Evolutionary conservation across 1,140 invertebrate genomes (phyloP).

Genomic region (Campoletis sonorensis): DNA sequence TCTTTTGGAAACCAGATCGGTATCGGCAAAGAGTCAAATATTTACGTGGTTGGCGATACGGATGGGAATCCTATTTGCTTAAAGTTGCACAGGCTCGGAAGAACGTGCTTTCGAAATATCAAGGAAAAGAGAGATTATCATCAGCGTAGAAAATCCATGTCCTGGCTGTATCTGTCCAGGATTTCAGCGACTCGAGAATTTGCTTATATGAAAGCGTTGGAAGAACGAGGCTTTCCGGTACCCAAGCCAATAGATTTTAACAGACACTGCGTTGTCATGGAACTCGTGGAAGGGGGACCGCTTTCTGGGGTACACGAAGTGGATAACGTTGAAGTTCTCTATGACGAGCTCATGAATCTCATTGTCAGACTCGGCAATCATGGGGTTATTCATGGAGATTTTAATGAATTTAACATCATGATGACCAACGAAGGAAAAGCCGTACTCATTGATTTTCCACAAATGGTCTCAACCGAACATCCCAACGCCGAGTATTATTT

Average conservation of each 20-base stretch:
- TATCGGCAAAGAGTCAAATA: conserved; percentile 98
- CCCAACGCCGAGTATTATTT: conserved; percentile 96
- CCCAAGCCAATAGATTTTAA: conserved; percentile 97
- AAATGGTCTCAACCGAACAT: conserved; percentile 98
- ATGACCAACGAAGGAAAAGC: conserved; percentile 88
- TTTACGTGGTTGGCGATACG: conserved; percentile 91
- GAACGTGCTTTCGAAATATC: conserved; percentile 97
- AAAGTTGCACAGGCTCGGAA: conserved; percentile 95
- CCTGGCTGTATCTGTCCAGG: conserved; percentile 98
- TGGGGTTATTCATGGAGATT: conserved; percentile 99
- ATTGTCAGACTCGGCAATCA: conserved; percentile 93
- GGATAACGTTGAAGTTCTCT: conserved; percentile 87
- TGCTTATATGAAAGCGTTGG: conserved; percentile 97
- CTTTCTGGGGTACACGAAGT: conserved; percentile 90
- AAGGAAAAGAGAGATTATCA: conserved; percentile 99
- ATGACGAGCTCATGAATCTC: conserved; percentile 97
- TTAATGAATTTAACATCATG: conserved; percentile 99
- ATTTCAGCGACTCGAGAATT: conserved; percentile 98
- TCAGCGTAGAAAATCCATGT: conserved; percentile 90
- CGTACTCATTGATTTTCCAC: conserved; percentile 98
- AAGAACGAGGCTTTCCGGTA: conserved; percentile 94
- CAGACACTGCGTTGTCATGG: conserved; percentile 98
- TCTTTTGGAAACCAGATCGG: conserved; percentile 99
- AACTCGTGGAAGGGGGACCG: conserved; percentile 88
- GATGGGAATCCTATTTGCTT: conserved; percentile 87